Evolutionary conservation across 92 coral and sea anemone species (phyloP).

Genomic region (Nematostella vectensis): DNA sequence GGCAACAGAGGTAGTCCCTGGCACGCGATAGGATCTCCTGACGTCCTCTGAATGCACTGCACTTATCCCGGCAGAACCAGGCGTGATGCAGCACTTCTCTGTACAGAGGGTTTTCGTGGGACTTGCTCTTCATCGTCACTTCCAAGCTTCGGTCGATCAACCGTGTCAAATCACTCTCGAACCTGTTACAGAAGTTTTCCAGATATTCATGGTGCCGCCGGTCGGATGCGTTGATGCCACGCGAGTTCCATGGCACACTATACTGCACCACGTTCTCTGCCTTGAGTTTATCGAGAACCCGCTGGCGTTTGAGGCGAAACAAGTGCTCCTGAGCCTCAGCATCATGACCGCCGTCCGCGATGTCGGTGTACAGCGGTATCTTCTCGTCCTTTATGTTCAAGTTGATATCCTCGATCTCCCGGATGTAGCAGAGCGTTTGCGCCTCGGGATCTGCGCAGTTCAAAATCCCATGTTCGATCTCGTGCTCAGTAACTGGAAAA

Average conservation of each 20-base stretch:
- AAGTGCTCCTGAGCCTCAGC: slow-evolving; percentile 58
- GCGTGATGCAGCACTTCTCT: slow-evolving; percentile 66
- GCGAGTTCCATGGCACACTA: slow-evolving; percentile 59
- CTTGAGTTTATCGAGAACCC: slow-evolving; percentile 52
- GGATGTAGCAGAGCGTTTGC: slow-evolving; percentile 76
- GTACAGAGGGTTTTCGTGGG: slow-evolving; percentile 36
- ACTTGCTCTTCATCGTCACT: slow-evolving; percentile 24
- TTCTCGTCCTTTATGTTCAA: slow-evolving; percentile 38
- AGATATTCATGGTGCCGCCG: slow-evolving; percentile 57
- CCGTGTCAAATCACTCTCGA: slow-evolving; percentile 57
- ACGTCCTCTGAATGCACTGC: slow-evolving; percentile 62
- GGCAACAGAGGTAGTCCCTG: slow-evolving; percentile 23
- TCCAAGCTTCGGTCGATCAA: slow-evolving; percentile 56
- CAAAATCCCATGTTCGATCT: slow-evolving; percentile 68
- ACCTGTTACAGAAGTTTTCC: slow-evolving; percentile 48
- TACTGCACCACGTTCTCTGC: slow-evolving; percentile 52
- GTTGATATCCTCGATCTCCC: slow-evolving; percentile 66
- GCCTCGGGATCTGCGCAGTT: slow-evolving; percentile 40
- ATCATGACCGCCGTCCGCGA: slow-evolving; percentile 47
- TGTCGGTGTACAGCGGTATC: slow-evolving; percentile 52
- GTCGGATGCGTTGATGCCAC: slow-evolving; percentile 70
- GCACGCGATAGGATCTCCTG: slow-evolving; percentile 45
- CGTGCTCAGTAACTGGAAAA: slow-evolving; percentile 62
- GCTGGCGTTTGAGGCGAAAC: slow-evolving; percentile 42
- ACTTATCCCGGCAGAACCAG: slow-evolving; percentile 78